Base-by-base conservation (phyloP, 37 sponge, comb jelly and placozoan genomes). In the Bolinopsis microptera region DNA sequence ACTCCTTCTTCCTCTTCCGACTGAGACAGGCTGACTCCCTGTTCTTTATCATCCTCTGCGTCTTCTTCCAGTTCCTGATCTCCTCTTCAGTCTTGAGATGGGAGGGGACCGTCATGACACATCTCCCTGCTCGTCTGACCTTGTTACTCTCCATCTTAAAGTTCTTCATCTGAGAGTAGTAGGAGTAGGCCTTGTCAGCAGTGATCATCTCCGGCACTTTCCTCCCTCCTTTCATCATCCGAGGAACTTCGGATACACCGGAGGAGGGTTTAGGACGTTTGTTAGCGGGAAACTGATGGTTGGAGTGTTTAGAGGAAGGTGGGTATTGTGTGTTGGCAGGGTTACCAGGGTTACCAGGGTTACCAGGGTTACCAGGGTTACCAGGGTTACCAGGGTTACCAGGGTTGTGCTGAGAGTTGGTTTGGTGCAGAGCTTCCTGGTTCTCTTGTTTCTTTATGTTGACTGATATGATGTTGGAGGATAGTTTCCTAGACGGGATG, bases 21-120 rank as follows among this genome's bases (percentile, higher is more conserved):
- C 95, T 95, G 37, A 95, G 69, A 18, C 88, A 94, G 22, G 96
- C 95, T 33, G 96, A 95, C 69, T 96, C 95, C 32, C 96, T 75
- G 67, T 96, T 96, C 77, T 96, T 96, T 18, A 96, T 93, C 93
- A 95, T 93, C 37, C 95, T 23, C 35, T 94, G 95, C 75, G 94
- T 93, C 94, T 93, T 94, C 93, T 94, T 96, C 41, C 80, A 77
- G 80, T 28, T 77, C 80, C 80, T 31, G 33, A 77, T 32, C 37
- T 77, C 80, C 36, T 77, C 80, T 36, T 77, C 80, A 21, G 80
- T 77, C 80, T 77, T 77, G 80, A 77, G 80, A 77, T 77, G 80
- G 13, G 35, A 0, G 21, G 80, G 80, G 21, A 77, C 80, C 34
- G 80, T 35, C 80, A 77, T 77, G 36, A 32, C 33, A 32, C 80